phyloP scores from a whole-genome alignment of 2,113 vertebrate species.

The Australoheros scitulus region DNA sequence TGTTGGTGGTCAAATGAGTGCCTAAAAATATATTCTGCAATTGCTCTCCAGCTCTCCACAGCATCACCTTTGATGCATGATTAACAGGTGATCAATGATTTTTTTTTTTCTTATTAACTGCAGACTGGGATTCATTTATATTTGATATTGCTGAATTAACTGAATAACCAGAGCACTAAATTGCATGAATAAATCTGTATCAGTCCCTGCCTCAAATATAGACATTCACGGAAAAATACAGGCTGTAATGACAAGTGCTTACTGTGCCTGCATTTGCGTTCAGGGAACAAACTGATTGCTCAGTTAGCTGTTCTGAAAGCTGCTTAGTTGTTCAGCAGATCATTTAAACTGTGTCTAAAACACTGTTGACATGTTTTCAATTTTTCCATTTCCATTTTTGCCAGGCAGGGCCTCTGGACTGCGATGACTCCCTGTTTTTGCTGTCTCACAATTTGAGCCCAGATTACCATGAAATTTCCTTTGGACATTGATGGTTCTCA shows the following conservation, averaged over 20 bases:
- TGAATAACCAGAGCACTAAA: neutral
- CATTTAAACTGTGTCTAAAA: constrained; percentile 10
- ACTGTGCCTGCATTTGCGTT: neutral
- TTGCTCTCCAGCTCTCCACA: neutral
- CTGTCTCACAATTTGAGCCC: neutral
- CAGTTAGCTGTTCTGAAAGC: neutral
- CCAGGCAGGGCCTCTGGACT: neutral
- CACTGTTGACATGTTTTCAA: constrained; percentile 5
- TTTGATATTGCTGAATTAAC: neutral
- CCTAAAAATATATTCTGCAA: neutral
- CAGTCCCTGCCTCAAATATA: neutral
- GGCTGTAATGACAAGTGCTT: neutral
- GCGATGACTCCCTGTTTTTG: neutral
- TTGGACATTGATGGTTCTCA: neutral
- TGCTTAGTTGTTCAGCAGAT: constrained; percentile 11
- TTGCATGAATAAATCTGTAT: neutral
- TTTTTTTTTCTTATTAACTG: neutral
- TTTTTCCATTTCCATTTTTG: constrained; percentile 10
- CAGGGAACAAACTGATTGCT: neutral
- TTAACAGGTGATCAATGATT: constrained; percentile 5
- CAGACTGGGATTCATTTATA: neutral
- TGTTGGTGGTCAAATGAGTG: neutral
- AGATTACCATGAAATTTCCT: neutral
- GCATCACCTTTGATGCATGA: neutral
- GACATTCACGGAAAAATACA: neutral